Evolutionary conservation across 2,888 invertebrate species (phyloP), one percentile per base, ranked within the genome.

Genomic region (Lissocephala sabroskyi): DNA sequence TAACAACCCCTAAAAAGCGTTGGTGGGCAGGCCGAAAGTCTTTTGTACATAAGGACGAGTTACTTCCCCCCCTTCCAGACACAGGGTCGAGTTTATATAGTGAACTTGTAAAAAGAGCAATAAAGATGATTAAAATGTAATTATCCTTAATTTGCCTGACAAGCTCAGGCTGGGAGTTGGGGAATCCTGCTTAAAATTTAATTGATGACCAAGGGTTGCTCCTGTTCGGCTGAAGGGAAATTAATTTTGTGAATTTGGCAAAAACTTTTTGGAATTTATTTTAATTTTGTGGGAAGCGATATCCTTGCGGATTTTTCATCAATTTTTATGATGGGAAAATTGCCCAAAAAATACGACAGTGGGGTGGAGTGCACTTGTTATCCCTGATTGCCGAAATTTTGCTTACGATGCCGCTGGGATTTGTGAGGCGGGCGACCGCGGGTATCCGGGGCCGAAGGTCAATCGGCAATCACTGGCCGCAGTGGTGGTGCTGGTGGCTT

Each of bases 41-140:
- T 29, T 46, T 19, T 37, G 16, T 41, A 33, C 9, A 13, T 13
- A 14, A 35, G 11, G 14, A 19, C 2, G 6, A 11, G 49, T 63
- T n/a, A n/a, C n/a, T n/a, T n/a, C n/a, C n/a, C n/a, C n/a, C n/a
- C n/a, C n/a, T n/a, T n/a, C n/a, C n/a, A 59, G 48, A 61, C 62
- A 66, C 65, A 51, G 61, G 73, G 30, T n/a, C 4, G 6, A 9
- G 45, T 63, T 56, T 50, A 61, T 62, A 67, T 67, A 51, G 61
- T 73, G 44, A 29, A 55, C 52, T 58, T 54, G 58, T 61, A 67
- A 79, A n/a, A 79, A 74, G 77, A 78, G 74, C 77, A 70, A 77
- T 80, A 65, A 75, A 77, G 77, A 78, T 81, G 71, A 80, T 80
- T 81, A 80, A 80, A 81, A 77, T 75, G 80, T 78, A 79, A 79